Evolutionary conservation across 1,140 invertebrate species (phyloP).

Genomic region (Elymnias hypermnestra): DNA sequence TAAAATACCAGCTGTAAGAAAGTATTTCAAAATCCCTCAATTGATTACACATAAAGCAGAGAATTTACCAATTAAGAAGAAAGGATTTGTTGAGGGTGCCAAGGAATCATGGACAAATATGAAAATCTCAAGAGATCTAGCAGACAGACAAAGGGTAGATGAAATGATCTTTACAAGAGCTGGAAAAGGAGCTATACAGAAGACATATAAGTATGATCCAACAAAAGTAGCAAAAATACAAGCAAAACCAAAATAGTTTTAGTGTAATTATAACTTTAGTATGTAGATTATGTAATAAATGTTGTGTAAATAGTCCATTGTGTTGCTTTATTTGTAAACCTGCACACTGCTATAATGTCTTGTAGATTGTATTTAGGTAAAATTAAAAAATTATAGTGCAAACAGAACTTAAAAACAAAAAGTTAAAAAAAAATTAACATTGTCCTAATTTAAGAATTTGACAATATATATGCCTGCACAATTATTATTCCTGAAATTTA

Average conservation of each 20-base stretch:
- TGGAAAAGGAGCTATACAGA: slow-evolving; percentile 88
- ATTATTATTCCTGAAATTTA: too few species aligned
- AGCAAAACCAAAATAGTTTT: slow-evolving; percentile 58
- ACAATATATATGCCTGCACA: too few species aligned
- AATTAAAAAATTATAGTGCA: too few species aligned
- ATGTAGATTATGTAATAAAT: slow-evolving; percentile 26
- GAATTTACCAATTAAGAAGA: slow-evolving; percentile 80
- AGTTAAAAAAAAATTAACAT: too few species aligned
- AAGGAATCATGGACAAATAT: slow-evolving; percentile 91
- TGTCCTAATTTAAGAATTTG: too few species aligned
- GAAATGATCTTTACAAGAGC: slow-evolving; percentile 87
- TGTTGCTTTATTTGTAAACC: too few species aligned
- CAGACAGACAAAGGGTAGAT: slow-evolving; percentile 86
- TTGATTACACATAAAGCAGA: slow-evolving; percentile 77
- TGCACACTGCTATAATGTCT: too few species aligned
- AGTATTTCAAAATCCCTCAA: slow-evolving; percentile 87
- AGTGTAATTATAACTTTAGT: slow-evolving; percentile 14
- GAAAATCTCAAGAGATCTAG: slow-evolving; percentile 86
- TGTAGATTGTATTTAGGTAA: too few species aligned
- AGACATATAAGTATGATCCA: slow-evolving; percentile 92
- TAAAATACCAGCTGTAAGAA: slow-evolving; percentile 83
- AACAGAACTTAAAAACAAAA: too few species aligned
- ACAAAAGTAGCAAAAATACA: slow-evolving; percentile 77
- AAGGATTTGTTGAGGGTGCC: slow-evolving; percentile 86
- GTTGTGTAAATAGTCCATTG: slow-evolving; percentile 13